phyloP scores from a whole-genome alignment of 2,888 invertebrate species.

The Pristionchus mayeri region DNA sequence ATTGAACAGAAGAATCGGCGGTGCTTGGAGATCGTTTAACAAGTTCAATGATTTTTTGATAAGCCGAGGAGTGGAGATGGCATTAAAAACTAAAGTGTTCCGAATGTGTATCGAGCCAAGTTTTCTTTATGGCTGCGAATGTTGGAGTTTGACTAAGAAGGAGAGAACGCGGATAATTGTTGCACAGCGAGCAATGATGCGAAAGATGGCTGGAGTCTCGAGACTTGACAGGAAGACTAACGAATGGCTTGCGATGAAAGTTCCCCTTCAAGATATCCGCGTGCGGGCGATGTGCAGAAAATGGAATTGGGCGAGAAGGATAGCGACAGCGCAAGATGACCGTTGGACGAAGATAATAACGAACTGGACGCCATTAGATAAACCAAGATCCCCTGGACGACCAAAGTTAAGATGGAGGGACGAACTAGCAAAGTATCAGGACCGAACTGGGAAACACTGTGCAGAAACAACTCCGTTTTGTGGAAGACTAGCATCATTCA shows the following conservation, averaged over 20 bases:
- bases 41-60: conserved; percentile 4
- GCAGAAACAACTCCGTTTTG: too few species aligned
- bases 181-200: neutral
- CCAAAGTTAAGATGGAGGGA: neutral
- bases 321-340: too few species aligned
- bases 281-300: too few species aligned
- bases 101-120: too few species aligned
- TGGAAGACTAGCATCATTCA: too few species aligned
- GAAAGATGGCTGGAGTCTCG: neutral
- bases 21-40: conserved; percentile 16
- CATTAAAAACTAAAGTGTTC: too few species aligned
- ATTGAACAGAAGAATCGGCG: too few species aligned
- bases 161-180: neutral
- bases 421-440: neutral
- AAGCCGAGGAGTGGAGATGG: neutral
- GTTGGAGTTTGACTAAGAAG: neutral
- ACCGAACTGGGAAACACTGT: too few species aligned
- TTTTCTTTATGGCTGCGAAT: too few species aligned
- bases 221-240: neutral
- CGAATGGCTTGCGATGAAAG: neutral
- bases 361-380: neutral
- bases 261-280: neutral
- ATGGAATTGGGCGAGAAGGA: neutral
- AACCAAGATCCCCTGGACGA: too few species aligned
- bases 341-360: neutral